Conservation (phyloP, 1,140 invertebrate species). For the Phymorhynchus buccinoides region DNA sequence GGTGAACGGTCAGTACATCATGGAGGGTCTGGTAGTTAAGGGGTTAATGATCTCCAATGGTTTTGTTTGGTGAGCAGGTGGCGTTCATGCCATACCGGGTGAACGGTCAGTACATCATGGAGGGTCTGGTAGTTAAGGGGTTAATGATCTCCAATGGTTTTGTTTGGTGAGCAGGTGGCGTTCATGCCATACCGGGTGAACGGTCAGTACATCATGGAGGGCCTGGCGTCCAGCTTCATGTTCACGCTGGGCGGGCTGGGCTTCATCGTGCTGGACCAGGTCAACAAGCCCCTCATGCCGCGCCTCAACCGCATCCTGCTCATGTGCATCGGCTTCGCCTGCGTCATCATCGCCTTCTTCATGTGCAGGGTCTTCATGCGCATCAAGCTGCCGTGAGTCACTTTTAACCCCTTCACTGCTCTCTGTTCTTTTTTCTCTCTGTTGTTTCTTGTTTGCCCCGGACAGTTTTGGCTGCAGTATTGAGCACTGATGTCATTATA, state of each 20-base stretch:
- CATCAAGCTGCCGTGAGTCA: slow-evolving; percentile 91
- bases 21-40: too few relatives aligned
- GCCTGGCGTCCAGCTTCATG: slow-evolving; percentile 94
- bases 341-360: slow-evolving; percentile 94
- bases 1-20: too few relatives aligned
- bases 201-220: slow-evolving; percentile 99
- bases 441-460: neutral
- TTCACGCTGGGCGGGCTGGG: slow-evolving; percentile 96
- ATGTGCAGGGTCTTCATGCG: slow-evolving; percentile 99
- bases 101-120: too few relatives aligned
- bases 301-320: slow-evolving; percentile 93
- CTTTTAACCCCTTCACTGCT: neutral
- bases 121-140: too few relatives aligned
- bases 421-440: neutral
- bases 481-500: neutral
- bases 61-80: too few relatives aligned
- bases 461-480: neutral
- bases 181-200: slow-evolving; percentile 99
- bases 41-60: too few relatives aligned
- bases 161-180: slow-evolving; percentile 81
- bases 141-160: too few relatives aligned
- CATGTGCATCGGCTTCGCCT: slow-evolving; percentile 93
- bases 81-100: too few relatives aligned
- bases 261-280: slow-evolving; percentile 96
- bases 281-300: slow-evolving; percentile 91